Base-by-base conservation (phyloP, 2,888 invertebrate genomes). In the Aporophyla lueneburgensis region DNA sequence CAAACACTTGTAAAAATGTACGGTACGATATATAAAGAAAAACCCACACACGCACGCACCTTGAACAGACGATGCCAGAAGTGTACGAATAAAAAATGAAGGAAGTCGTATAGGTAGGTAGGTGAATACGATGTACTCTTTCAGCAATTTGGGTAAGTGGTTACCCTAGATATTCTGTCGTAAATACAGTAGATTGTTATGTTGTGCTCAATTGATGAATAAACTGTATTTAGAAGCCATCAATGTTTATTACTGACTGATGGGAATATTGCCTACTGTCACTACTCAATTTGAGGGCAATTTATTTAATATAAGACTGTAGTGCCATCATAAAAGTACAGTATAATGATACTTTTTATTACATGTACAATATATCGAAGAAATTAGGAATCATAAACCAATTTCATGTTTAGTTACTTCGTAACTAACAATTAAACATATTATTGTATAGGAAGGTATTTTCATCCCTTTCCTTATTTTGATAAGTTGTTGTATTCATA, bases 141-240 rank as follows among this genome's bases (percentile, higher is more conserved):
- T 46, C 58, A 71, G 71, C 75, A 78, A 84, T 84, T 78, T 69
- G 16, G 51, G 33, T 75, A 86, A 84, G 84, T 84, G 78, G 62
- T 73, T 82, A 72, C 56, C 24, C 80, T 40, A 59, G 33, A 76
- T 76, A 76, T 43, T 65, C 4, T 46, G 71, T 75, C 53, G 68
- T 80, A 72, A 84, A 76, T 51, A 58, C 61, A 72, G 54, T 46
- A 43, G 21, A 66, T 81, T 84, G 61, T 70, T 70, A 58, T 70
- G 69, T 70, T 65, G 53, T 74, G 51, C 74, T 80, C 51, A 27
- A 74, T 75, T 71, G 65, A 58, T 65, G 75, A 75, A 80, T 82
- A 72, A 65, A 80, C 51, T 74, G 71, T 84, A 68, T 74, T 69
- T 58, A 84, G 71, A 80, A 80, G 71, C 68, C 71, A 82, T 82